Evolutionary conservation across 2,113 vertebrate species (phyloP), one percentile per base, ranked within the genome.

Genomic region (Piaya cayana): DNA sequence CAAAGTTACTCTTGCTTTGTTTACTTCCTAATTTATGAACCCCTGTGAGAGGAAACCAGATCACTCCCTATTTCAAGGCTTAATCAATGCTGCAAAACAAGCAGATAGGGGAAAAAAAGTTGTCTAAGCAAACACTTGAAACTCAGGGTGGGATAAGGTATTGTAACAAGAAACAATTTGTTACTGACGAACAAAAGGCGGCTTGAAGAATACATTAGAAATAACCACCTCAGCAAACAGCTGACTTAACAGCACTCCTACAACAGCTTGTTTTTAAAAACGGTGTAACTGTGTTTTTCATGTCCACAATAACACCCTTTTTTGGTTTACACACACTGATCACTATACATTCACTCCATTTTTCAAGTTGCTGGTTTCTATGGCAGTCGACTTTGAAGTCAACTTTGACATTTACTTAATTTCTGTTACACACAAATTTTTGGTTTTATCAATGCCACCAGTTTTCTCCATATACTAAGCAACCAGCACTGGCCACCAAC

Each of bases 1-100:
- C 27, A 11, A 86, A 88, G 88, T 77, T 58, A 83, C 76, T 82
- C 85, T 64, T 72, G 81, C 56, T 86, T 80, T 87, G 71, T 90
- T 96, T 92, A 90, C 82, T 96, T 96, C 95, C 90, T 43, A 95
- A 92, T 94, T 94, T 70, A 65, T 27, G 42, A 91, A 68, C 64
- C 20, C 55, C 45, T 62, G 42, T 11, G 74, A 86, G 39, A 90
- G 68, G 72, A 83, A 95, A 83, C 56, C 26, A 45, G 45, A 42
- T 50, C 25, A 16, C 36, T 65, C 69, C 17, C 11, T 65, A 19
- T 76, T 82, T 60, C 52, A 78, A 86, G 49, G 55, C 45, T 88
- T 90, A 55, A 85, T 45, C 76, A 77, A 37, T 3, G 0, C 39
- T 39, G 30, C 65, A 84, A 86, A 95, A 71, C 39, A 87, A 95